Base-by-base conservation (phyloP, 2,888 invertebrate genomes). In the Boloria selene region DNA sequence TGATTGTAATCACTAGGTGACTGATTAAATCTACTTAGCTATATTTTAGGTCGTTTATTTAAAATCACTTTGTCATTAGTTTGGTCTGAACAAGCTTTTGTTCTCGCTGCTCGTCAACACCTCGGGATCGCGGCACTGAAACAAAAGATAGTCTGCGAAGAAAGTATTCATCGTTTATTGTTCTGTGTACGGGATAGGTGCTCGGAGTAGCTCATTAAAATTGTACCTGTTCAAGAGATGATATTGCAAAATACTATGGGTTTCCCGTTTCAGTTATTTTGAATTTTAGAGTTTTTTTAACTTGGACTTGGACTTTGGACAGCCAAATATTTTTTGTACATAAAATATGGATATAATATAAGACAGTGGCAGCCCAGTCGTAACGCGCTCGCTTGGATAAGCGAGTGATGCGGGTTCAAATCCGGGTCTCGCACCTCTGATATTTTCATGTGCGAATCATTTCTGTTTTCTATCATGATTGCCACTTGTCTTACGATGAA, bases 151-250 rank as follows among this genome's bases (percentile, higher is more conserved):
- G 47, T 17, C 56, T 55, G 45, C 60, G 42, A 51, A 56, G 62
- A 62, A 49, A 66, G 49, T 56, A 66, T 66, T 61, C 56, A 58
- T 49, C 56, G 56, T 17, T 52, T 61, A 56, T 66, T 66, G 65
- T 62, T 67, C 26, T 66, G 16, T 49, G 44, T 26, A 47, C 50
- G 45, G 45, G 26, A 38, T 66, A 56, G 26, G 14, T 44, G 51
- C 26, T 14, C 22, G 49, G 49, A 14, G 61, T 3, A 56, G 56
- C 54, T 61, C 60, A 63, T 67, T 59, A 58, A 53, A 55, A 51
- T 2, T 13, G 22, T 52, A 17, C 18, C 16, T 53, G n/a, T 42
- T 38, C 45, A 59, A 59, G 45, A 59, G 49, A 59, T 49, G 31
- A 47, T 47, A 26, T 17, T 49, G 17, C 49, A 14, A 5, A 49